These are phyloP conservation scores for Cepaea hortensis DNA, from an alignment of 2,888 invertebrate species.

Conservation along the genomic window DNA sequence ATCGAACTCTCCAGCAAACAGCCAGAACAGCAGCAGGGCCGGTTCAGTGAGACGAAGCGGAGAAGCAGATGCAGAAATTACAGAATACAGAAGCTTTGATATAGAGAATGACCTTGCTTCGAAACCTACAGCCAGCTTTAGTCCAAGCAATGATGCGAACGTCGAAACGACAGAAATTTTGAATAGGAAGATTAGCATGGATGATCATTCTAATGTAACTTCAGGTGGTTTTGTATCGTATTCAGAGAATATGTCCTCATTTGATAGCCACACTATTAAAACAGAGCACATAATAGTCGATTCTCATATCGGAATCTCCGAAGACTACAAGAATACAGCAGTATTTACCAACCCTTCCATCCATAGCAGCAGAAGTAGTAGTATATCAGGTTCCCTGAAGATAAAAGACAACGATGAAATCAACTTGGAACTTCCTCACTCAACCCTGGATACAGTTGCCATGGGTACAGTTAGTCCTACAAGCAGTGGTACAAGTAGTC, in stretches of 20 bases:
- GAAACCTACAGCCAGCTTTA: background rate
- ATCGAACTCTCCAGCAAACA: background rate
- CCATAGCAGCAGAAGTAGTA: background rate
- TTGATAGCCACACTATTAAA: background rate
- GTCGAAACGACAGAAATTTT: background rate
- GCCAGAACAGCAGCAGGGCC: background rate
- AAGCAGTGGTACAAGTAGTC: background rate
- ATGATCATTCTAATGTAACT: background rate
- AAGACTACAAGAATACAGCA: background rate
- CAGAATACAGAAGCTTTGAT: too few species aligned
- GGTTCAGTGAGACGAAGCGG: background rate
- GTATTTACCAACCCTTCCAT: background rate
- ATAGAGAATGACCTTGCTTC: too few species aligned
- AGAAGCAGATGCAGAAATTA: background rate
- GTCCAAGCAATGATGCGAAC: background rate
- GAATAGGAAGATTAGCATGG: background rate
- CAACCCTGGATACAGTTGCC: background rate
- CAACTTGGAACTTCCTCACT: background rate
- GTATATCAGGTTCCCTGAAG: background rate
- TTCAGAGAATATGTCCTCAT: background rate
- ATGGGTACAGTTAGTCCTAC: background rate
- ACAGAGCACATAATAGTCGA: background rate
- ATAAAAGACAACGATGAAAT: background rate
- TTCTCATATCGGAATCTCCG: background rate
- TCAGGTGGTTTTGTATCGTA: background rate